Base-by-base conservation (phyloP, 2,113 vertebrate genomes). In the Osmerus eperlanus region DNA sequence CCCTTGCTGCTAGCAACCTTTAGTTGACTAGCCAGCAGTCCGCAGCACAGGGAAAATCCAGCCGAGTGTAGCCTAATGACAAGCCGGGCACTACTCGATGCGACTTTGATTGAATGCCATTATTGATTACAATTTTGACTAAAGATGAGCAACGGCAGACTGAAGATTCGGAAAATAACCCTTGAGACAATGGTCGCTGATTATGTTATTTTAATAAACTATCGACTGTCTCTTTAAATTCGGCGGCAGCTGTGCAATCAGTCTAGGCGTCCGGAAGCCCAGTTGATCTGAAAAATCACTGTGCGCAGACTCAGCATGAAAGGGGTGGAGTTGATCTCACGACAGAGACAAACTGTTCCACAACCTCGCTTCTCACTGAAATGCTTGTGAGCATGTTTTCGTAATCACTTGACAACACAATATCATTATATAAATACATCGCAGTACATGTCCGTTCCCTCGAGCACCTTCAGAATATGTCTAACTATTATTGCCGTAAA, bases 161-260 rank as follows among this genome's bases (percentile, higher is more conserved):
- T 15, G 53, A 81, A 81, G 65, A 77, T 63, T 68, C 73, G 71
- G 75, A 21, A 85, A 87, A 88, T 70, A 78, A 84, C 76, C 82
- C 53, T 60, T 28, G 67, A 82, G 81, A 91, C 87, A 91, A 90
- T 89, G 86, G 90, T 91, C 81, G 76, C 81, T 81, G 86, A 88
- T 86, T 86, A 81, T 84, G 85, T 83, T 89, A 73, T 86, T 87
- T 91, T 76, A 89, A 88, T 83, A 90, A 90, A 89, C 83, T 86
- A 86, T 83, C 14, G 77, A 65, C 91, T 92, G 92, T 93, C 92
- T 91, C 92, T 93, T 93, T 93, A 93, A 93, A 93, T 92, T 92
- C 91, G 91, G 91, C 91, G 91, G 91, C 91, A 91, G 92, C 89
- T 79, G 82, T 81, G 81, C 70, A 83, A 82, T 89, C 85, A 85